Conservation (phyloP, 2,113 vertebrate species). For the Thunnus thynnus region DNA sequence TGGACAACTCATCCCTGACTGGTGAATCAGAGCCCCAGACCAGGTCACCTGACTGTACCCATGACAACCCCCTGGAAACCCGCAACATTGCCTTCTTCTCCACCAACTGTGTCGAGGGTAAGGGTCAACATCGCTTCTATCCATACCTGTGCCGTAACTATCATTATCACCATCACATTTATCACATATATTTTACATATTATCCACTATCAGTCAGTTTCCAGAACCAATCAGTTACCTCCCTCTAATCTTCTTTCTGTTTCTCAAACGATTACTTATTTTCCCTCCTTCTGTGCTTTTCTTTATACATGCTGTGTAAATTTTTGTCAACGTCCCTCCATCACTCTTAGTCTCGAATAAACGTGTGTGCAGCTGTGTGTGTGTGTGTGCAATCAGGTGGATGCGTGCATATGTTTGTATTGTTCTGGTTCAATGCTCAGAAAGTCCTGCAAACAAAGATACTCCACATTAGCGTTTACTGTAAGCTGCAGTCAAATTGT, state of each 20-base stretch:
- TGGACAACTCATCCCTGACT: slow-evolving; percentile 93
- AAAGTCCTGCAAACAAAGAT: slow-evolving; percentile 25
- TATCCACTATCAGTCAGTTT: no score
- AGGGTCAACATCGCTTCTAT: background rate
- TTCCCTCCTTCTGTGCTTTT: no score
- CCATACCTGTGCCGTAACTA: background rate
- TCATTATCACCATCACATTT: no score
- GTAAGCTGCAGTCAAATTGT: background rate
- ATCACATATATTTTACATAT: background rate
- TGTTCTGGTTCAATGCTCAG: slow-evolving; percentile 35
- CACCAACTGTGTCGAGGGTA: slow-evolving; percentile 93
- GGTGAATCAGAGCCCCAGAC: slow-evolving; percentile 93
- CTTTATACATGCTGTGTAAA: no score
- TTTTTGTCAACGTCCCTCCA: no score
- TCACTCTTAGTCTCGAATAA: background rate
- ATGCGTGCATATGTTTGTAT: slow-evolving; percentile 31
- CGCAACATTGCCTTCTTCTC: slow-evolving; percentile 94
- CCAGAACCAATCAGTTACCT: no score
- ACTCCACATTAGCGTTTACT: background rate
- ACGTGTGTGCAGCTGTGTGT: background rate
- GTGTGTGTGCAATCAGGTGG: slow-evolving; percentile 3
- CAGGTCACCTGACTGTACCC: slow-evolving; percentile 91
- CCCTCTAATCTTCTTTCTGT: no score
- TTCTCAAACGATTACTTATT: no score
- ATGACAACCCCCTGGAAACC: slow-evolving; percentile 93